Evolutionary conservation across 2,113 vertebrate genomes (phyloP), one percentile per base, ranked within the genome.

Genomic region (Myiagra hebetior): DNA sequence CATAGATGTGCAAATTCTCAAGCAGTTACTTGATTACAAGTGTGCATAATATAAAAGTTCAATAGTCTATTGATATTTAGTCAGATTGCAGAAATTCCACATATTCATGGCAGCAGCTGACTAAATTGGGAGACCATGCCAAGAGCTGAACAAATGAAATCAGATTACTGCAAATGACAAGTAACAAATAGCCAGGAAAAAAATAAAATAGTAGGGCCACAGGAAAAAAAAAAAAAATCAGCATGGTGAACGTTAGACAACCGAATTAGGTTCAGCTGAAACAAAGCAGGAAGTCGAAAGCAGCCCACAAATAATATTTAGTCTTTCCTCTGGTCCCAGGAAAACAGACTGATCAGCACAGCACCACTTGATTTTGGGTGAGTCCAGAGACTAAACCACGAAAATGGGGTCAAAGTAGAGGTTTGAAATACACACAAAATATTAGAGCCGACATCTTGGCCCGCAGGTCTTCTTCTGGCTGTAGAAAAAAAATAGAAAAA

Each of bases 31-130:
- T 97, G 94, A 97, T 97, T 97, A 92, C 92, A 91, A 95, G 96
- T 81, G 69, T 22, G 68, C 84, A 65, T 88, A 91, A 93, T 92
- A 96, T 82, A 95, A 96, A 97, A 97, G 97, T 97, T 97, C 97
- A 97, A 97, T 95, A 96, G 96, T 80, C 94, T 96, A 95, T 97
- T 97, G 95, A 97, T 97, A 97, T 96, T 97, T 91, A 95, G 91
- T 84, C 94, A 95, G 87, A 96, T 92, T 96, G 95, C 97, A 92
- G 81, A 96, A 95, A 95, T 97, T 65, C 88, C 84, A 85, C 74
- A 93, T 93, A 91, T 85, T 92, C 77, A 95, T 76, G 74, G 80
- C 92, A 92, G 91, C 95, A 96, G 95, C 95, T 97, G 96, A 95
- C 84, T 96, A 18, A 73, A 55, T 87, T 73, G 63, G 74, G 77